Evolutionary conservation across 2,888 invertebrate species (phyloP).

Genomic region (Sphecodes monilicornis): DNA sequence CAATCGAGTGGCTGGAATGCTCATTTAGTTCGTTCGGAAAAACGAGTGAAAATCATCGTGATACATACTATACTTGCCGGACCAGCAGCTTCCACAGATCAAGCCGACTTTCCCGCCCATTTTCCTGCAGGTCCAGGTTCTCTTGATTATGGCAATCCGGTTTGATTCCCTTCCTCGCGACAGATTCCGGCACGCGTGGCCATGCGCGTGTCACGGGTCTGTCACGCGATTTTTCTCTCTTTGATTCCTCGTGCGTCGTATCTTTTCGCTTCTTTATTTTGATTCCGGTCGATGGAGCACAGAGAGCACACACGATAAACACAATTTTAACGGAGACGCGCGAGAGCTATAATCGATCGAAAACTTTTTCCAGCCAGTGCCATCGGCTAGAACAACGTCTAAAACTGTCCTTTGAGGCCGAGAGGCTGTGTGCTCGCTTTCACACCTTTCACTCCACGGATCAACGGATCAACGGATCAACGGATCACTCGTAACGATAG

Average conservation of each 20-base stretch:
- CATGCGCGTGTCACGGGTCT: constrained; percentile 59
- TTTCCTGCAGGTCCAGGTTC: constrained; percentile 52
- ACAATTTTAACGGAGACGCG: not conserved
- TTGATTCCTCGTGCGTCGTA: not conserved
- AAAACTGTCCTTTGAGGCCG: not conserved
- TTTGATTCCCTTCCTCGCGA: constrained; percentile 34
- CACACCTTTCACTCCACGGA: constrained; percentile 19
- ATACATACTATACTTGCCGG: constrained; percentile 82
- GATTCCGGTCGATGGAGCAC: not conserved
- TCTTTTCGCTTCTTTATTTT: not conserved
- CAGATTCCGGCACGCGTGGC: constrained; percentile 43
- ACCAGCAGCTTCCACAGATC: constrained; percentile 84
- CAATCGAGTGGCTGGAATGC: too few relatives aligned
- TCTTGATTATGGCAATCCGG: constrained; percentile 27
- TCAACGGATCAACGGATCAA: constrained; percentile 22
- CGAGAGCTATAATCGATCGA: not conserved
- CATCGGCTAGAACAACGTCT: not conserved
- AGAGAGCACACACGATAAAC: not conserved
- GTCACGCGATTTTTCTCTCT: constrained; percentile 19
- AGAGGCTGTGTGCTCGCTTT: not conserved
- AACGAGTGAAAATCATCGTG: not conserved
- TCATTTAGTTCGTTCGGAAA: too few relatives aligned
- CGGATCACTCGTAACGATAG: constrained; percentile 10
- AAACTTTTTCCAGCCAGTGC: not conserved
- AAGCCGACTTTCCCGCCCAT: constrained; percentile 84